Evolutionary conservation across 2,797 vertebrate genomes (phyloP), one percentile per base, ranked within the genome.

Genomic region (Danio tinwini): DNA sequence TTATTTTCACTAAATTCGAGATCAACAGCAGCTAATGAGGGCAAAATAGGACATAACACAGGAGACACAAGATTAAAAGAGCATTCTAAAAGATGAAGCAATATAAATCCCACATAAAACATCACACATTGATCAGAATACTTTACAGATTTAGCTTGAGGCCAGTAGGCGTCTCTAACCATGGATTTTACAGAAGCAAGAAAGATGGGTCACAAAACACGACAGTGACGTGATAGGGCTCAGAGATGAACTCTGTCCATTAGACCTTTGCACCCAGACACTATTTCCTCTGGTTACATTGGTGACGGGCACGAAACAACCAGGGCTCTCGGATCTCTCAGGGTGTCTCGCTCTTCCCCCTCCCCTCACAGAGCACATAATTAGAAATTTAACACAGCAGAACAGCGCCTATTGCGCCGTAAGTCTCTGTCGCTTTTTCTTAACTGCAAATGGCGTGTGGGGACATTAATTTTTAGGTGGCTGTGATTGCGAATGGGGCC

Each of bases 341-440:
- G 81, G 77, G 62, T 70, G 73, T 77, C 16, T 8, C 40, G 12
- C 61, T 44, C 13, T 72, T 45, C 21, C 71, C 76, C 68, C 68
- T 74, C 76, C 76, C 80, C 77, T 83, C 74, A 85, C 83, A 81
- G 84, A 85, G 86, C 88, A 89, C 86, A 89, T 93, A 94, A 94
- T 94, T 94, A 94, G 89, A 92, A 94, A 94, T 92, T 92, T 93
- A 94, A 94, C 93, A 88, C 88, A 91, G 90, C 92, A 90, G 92
- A 93, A 93, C 93, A 89, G 91, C 88, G 86, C 86, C 91, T 90
- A 89, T 85, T 88, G 89, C 81, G 87, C 88, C 86, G 87, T 72
- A 86, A 92, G 91, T 92, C 91, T 91, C 89, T 92, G 92, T 93
- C 91, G 87, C 92, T 90, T 92, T 93, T 92, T 87, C 91, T 91